These are phyloP conservation scores for Potorous gilbertii DNA, from an alignment of 2,797 vertebrate genomes.

Conservation along the genomic window DNA sequence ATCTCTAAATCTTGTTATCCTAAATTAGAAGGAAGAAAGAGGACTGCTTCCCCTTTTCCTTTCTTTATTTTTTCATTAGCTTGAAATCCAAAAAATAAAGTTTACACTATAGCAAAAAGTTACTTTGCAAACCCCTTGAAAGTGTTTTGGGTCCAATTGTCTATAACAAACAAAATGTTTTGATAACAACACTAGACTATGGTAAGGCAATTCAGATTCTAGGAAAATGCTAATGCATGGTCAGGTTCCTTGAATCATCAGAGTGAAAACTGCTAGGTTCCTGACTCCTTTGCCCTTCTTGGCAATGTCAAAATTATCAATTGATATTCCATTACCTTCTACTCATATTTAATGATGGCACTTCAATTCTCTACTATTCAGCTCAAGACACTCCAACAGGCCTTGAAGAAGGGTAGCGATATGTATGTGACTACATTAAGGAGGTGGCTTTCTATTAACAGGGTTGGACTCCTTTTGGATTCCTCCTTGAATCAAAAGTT, in stretches of 20 bases:
- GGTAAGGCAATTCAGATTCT: conserved; percentile 44
- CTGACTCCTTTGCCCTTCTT: not conserved
- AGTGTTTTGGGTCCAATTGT: not conserved
- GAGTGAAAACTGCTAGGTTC: not conserved
- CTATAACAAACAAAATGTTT: conserved; percentile 46
- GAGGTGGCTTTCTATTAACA: not conserved
- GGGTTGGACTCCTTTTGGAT: not conserved
- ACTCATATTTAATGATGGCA: not conserved
- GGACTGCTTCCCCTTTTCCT: not conserved
- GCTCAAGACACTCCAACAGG: not conserved
- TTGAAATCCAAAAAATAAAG: conserved; percentile 15
- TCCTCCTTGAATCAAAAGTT: not conserved
- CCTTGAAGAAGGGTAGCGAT: not conserved
- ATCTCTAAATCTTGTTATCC: not conserved
- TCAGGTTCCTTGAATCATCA: conserved; percentile 9
- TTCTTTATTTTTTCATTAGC: not conserved
- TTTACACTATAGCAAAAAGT: conserved; percentile 52
- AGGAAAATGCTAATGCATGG: not conserved
- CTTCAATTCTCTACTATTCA: not conserved
- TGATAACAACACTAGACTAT: not conserved
- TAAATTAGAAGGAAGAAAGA: not conserved
- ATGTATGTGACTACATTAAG: not conserved
- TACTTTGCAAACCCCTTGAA: conserved; percentile 35
- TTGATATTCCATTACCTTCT: not conserved
- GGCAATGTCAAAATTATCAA: not conserved